Evolutionary conservation across 2,113 vertebrate species (phyloP), one percentile per base, ranked within the genome.

Genomic region (Brienomyrus brachyistius): DNA sequence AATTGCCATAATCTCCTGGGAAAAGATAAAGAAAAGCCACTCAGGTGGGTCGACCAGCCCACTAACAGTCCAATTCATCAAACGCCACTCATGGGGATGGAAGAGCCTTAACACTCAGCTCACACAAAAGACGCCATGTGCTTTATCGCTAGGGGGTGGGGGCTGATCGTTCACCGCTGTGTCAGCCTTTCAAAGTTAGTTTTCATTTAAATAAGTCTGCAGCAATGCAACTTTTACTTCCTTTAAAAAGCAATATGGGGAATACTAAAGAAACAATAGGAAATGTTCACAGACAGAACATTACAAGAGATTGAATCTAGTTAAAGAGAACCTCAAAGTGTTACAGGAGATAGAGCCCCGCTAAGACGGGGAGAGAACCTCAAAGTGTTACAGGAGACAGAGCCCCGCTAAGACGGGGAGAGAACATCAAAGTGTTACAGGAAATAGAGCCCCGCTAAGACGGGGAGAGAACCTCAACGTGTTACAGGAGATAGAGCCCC

Each of bases 11-110:
- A 47, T 88, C 48, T 85, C 86, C 43, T 45, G 62, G 56, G 88
- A 56, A 87, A 83, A 91, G 91, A 93, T 91, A 92, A 93, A 91
- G 59, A 47, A 27, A 88, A 62, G 35, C 90, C 50, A 88, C 90
- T 90, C 90, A 92, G 86, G 43, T 23, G 56, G 11, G 59, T 40
- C 19, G 52, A 89, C 77, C 56, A 52, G 62, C 31, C 87, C 89
- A 91, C 90, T 91, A 90, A 90, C 77, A 83, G 89, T 47, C 89
- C 88, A 89, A 85, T 90, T 92, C 91, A 91, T 52, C 19, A 74
- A 31, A 90, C 35, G 89, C 87, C 91, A 54, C 88, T 90, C 91
- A 88, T 82, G 88, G 91, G 82, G 84, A 66, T 8, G 21, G 89
- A 80, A 91, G 89, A 3, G 19, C 56, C 70, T 86, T 31, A 77